Percentiles rank a stretch among this genome's conserved stretches.
These are phyloP conservation scores for Pharmacophagus antenor DNA, from an alignment of 2,888 invertebrate species.

Conservation along the genomic window DNA sequence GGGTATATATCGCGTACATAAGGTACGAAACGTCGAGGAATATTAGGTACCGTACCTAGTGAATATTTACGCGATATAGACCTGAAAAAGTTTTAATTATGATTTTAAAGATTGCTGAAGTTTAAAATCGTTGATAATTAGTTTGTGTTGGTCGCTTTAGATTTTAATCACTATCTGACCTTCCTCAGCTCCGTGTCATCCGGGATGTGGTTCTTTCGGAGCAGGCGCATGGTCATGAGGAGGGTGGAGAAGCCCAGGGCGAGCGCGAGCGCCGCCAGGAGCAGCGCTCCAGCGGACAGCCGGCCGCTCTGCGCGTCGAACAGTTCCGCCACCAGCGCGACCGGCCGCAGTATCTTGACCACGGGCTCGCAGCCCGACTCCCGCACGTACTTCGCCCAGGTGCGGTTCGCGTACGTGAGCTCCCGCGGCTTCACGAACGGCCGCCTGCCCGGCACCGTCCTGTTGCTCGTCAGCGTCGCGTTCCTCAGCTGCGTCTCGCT, in stretches of 20 bases:
- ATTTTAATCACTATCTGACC: constrained; percentile 53
- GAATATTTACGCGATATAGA: no score
- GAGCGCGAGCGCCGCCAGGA: constrained; percentile 61
- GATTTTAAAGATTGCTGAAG: no score
- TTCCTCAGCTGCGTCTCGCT: constrained; percentile 79
- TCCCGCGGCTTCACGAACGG: constrained; percentile 82
- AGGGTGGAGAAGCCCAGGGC: constrained; percentile 54
- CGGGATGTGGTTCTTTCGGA: constrained; percentile 43
- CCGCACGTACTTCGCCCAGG: constrained; percentile 87
- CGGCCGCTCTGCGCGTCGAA: constrained; percentile 42
- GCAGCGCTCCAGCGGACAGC: constrained; percentile 52
- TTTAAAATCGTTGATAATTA: no score
- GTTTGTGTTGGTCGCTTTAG: constrained; percentile 28
- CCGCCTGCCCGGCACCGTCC: constrained; percentile 77
- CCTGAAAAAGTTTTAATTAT: no score
- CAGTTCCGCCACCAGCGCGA: constrained; percentile 57
- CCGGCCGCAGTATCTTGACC: constrained; percentile 71
- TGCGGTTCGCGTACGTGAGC: constrained; percentile 81
- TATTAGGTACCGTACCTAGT: no score
- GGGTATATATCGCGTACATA: no score
- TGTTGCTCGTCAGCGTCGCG: constrained; percentile 69
- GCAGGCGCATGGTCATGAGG: constrained; percentile 61
- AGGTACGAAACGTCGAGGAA: no score
- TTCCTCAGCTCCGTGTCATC: constrained; percentile 59
- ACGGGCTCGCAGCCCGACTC: constrained; percentile 83